Base-by-base conservation (phyloP, 1,140 invertebrate species). In the Neodiprion lecontei region DNA sequence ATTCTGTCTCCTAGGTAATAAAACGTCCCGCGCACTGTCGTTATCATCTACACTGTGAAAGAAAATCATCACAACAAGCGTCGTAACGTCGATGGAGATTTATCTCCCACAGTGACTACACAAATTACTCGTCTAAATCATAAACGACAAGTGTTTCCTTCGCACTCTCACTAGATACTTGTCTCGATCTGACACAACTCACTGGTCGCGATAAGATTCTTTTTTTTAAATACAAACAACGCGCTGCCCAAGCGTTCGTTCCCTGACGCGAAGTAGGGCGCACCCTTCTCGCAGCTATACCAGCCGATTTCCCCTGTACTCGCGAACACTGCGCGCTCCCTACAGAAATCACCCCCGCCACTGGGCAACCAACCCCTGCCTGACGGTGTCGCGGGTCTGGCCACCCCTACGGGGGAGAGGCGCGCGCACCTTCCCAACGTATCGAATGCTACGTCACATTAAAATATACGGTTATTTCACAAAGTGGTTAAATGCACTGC, bases 401-500 rank as follows among this genome's bases (percentile, higher is more conserved):
- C 70, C 70, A 50, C 65, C n/a, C 65, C 67, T 66, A 17, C 21
- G 23, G 28, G 17, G 48, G 67, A 75, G 77, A 78, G 79, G 76
- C 79, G 80, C 80, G 79, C 80, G 81, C 80, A 82, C 74, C 79
- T 78, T 76, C 78, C 79, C 81, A 78, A 82, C 82, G 83, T 88
- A 88, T 87, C 85, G 87, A 88, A 86, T 87, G 81, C 85, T 86
- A 77, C 76, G 76, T 78, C 74, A 75, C 71, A 76, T 68, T 69
- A 72, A 88, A 80, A 86, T 86, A 85, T 85, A 87, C 85, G 83
- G 81, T 81, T 85, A 83, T 86, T 86, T 87, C 84, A 79, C 85
- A 88, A 87, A 87, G 83, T 86, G 85, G 83, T 87, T 86, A 87
- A 87, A 88, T 87, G 84, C 85, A 87, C 87, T 85, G 81, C 81